These are phyloP conservation scores for Eilema griseolum DNA, from an alignment of 2,888 invertebrate species.

Conservation along the genomic window DNA sequence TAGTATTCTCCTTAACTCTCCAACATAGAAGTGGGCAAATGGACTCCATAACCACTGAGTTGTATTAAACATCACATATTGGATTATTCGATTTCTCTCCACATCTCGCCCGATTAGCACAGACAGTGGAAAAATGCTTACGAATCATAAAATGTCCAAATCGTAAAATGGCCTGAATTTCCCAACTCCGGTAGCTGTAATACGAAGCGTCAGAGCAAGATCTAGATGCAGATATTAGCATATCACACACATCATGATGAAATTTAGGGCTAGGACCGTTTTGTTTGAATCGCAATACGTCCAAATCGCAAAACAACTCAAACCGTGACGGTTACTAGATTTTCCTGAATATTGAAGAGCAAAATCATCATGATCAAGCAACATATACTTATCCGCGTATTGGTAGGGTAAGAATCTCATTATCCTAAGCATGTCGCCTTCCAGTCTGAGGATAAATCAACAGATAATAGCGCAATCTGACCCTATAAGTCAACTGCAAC, in stretches of 20 bases:
- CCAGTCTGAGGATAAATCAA: neutral
- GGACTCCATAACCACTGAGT: too few relatives aligned
- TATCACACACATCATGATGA: neutral
- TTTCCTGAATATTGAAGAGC: too few relatives aligned
- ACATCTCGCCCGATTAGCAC: neutral
- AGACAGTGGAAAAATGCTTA: neutral
- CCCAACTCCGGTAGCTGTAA: too few relatives aligned
- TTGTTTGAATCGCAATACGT: too few relatives aligned
- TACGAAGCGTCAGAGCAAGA: neutral
- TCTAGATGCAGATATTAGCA: neutral
- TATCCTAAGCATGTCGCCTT: conserved; percentile 2
- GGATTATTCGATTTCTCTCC: too few relatives aligned
- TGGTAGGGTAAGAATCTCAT: neutral
- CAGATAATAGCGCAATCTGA: neutral
- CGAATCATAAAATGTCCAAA: neutral
- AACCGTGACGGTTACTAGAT: too few relatives aligned
- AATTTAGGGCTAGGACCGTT: too few relatives aligned
- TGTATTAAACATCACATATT: too few relatives aligned
- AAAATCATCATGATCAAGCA: neutral
- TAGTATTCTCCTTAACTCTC: too few relatives aligned
- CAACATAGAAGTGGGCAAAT: too few relatives aligned
- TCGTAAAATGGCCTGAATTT: neutral
- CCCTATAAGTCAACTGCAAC: neutral
- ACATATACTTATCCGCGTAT: neutral
- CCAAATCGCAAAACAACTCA: too few relatives aligned